A percentile compares a stretch with the other conserved stretches of the same genome.
Conservation (phyloP, 1,140 invertebrate genomes). For the Mamestra configurata region DNA sequence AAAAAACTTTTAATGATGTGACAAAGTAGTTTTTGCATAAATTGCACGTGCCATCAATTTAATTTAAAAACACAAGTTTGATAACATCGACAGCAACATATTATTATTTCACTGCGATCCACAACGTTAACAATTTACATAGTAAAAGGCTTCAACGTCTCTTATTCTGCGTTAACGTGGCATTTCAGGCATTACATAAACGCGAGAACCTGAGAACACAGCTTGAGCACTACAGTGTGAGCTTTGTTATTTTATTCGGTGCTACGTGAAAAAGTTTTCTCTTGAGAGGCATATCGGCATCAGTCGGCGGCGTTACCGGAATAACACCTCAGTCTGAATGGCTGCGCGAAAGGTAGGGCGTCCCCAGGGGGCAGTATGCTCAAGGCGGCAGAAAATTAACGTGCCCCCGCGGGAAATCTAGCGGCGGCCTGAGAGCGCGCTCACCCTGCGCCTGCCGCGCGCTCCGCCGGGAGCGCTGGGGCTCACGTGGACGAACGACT, state of each 20-base stretch:
- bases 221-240: conserved; percentile 28
- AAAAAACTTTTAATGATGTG: conserved; percentile 63
- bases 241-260: conserved; percentile 66
- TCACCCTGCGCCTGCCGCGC: conserved; percentile 66
- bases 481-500: conserved; percentile 54
- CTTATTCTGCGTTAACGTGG: conserved; percentile 14
- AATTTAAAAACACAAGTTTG: conserved; percentile 19
- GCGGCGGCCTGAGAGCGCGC: conserved; percentile 82
- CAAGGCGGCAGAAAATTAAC: conserved; percentile 92
- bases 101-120: conserved; percentile 5
- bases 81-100: neutral
- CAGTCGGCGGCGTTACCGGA: conserved; percentile 78
- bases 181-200: conserved; percentile 28
- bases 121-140: conserved; percentile 31
- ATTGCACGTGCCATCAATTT: conserved; percentile 26
- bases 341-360: conserved; percentile 85
- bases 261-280: conserved; percentile 72
- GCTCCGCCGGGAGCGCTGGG: conserved; percentile 79
- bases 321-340: conserved; percentile 87
- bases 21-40: conserved; percentile 6
- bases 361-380: conserved; percentile 90
- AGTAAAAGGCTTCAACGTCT: neutral
- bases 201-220: conserved; percentile 1
- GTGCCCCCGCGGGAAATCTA: conserved; percentile 90
- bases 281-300: conserved; percentile 74